A percentile compares a stretch with the other conserved stretches of the same genome.
Conservation (phyloP, 1,140 invertebrate genomes). For the Drosophila saltans region DNA sequence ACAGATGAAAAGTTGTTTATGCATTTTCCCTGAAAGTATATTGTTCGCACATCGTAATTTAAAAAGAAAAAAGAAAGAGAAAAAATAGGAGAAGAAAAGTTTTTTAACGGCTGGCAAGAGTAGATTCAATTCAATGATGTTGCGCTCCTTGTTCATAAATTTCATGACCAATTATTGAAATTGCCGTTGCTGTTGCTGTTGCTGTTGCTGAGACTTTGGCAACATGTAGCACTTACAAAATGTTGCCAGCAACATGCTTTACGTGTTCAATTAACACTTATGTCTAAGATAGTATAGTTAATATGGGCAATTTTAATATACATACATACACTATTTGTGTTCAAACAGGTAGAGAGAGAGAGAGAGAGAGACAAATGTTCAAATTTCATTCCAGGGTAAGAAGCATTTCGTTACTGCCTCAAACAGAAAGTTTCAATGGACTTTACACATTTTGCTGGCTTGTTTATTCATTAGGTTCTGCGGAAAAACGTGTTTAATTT, state of each 20-base stretch:
- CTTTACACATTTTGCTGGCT: constrained; percentile 31
- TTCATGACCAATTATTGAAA: constrained; percentile 79
- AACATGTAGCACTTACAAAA: constrained; percentile 12
- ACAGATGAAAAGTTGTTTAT: too few relatives aligned
- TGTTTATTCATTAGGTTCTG: constrained; percentile 83
- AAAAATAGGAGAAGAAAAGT: neutral
- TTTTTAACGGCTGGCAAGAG: constrained; percentile 1
- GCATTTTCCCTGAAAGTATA: constrained; percentile 25
- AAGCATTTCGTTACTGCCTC: neutral
- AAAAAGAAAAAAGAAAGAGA: neutral
- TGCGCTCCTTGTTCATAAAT: constrained; percentile 60
- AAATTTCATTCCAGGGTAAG: constrained; percentile 4
- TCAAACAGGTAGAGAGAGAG: too few relatives aligned
- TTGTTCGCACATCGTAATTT: constrained; percentile 83
- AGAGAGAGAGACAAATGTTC: too few relatives aligned
- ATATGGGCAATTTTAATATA: neutral
- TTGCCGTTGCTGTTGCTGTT: constrained; percentile 38
- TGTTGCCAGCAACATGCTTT: constrained; percentile 17
- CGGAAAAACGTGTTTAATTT: constrained; percentile 83
- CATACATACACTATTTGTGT: neutral
- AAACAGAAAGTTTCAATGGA: too few relatives aligned
- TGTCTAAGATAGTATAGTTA: neutral
- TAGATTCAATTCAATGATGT: constrained; percentile 13
- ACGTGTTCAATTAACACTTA: constrained; percentile 18
- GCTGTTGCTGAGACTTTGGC: neutral